Evolutionary conservation across 2,888 invertebrate species (phyloP).

Genomic region (Agriopis marginaria): DNA sequence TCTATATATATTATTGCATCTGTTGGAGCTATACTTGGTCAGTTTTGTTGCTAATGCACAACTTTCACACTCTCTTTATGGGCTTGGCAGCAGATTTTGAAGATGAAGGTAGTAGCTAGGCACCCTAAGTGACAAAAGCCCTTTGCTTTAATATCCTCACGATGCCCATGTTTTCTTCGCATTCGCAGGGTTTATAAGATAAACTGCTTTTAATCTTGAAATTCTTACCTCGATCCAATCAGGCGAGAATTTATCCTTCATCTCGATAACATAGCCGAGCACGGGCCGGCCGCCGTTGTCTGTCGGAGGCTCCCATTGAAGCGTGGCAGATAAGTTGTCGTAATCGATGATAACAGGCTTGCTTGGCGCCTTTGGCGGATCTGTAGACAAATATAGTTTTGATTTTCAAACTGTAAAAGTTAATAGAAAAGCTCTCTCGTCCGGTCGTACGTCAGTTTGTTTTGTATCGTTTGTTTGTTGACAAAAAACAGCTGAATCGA

Average conservation of each 20-base stretch:
- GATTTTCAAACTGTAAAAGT: neutral
- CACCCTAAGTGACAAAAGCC: too few species aligned
- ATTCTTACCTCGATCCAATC: constrained; percentile 91
- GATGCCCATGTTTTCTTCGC: neutral
- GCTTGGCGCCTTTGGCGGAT: constrained; percentile 95
- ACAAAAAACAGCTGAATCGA: too few species aligned
- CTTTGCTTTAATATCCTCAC: neutral
- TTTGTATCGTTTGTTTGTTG: neutral
- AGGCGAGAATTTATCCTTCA: constrained; percentile 94
- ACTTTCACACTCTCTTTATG: too few species aligned
- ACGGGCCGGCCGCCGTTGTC: constrained; percentile 97
- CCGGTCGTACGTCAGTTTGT: constrained; percentile 35
- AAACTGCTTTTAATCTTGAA: neutral
- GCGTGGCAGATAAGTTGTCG: constrained; percentile 95
- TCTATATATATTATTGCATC: too few species aligned
- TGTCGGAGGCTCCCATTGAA: constrained; percentile 96
- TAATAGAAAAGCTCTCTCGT: neutral
- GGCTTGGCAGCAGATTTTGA: too few species aligned
- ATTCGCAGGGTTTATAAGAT: neutral
- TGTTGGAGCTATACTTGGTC: too few species aligned
- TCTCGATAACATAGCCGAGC: constrained; percentile 95
- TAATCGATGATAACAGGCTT: constrained; percentile 97
- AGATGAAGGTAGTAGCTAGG: too few species aligned
- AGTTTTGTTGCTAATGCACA: too few species aligned
- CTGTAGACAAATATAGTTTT: constrained; percentile 69